Conservation (phyloP, 2,797 vertebrate species). For the Caiman crocodilus region DNA sequence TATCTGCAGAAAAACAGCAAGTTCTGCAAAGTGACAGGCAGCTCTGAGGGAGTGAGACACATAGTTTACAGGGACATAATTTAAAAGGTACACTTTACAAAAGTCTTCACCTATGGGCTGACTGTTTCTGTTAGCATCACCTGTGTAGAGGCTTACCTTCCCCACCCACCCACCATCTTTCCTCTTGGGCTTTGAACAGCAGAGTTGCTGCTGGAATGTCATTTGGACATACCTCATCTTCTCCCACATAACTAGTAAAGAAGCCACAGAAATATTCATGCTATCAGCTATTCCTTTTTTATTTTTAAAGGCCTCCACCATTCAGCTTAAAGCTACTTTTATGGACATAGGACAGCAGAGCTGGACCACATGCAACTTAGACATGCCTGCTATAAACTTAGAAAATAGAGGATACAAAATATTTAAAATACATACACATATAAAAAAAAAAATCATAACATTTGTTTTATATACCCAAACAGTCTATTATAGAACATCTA, state of each 20-base stretch:
- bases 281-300: not conserved
- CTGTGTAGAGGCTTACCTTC: no score
- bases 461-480: no score
- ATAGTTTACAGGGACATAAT: not conserved
- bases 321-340: not conserved
- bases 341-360: no score
- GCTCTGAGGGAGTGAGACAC: not conserved
- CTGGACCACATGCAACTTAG: not conserved
- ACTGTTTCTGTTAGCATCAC: not conserved
- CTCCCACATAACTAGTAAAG: not conserved
- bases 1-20: slow-evolving; percentile 7
- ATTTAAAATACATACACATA: not conserved
- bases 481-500: not conserved
- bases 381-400: not conserved
- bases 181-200: no score
- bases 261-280: not conserved
- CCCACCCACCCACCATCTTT: no score
- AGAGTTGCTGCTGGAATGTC: not conserved
- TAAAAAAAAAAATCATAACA: not conserved
- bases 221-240: not conserved
- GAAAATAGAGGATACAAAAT: no score
- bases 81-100: not conserved
- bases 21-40: not conserved
- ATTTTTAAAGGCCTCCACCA: not conserved
- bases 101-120: not conserved